Evolutionary conservation across 2,888 invertebrate genomes (phyloP).

Genomic region (Iselma pallidipennis): DNA sequence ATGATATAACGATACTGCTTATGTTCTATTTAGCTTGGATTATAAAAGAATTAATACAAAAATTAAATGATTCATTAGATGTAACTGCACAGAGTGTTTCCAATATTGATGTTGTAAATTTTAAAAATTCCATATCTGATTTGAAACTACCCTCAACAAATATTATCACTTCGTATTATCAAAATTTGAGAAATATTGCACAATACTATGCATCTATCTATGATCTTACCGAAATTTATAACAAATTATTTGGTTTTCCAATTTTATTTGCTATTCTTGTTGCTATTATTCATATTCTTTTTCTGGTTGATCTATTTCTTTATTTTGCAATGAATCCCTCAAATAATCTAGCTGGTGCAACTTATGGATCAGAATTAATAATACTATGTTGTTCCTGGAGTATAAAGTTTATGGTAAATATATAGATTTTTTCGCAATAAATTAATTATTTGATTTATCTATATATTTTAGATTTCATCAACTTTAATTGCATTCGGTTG

Average conservation of each 20-base stretch:
- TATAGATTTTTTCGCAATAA: not conserved
- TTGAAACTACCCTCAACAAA: not conserved
- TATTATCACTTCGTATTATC: not conserved
- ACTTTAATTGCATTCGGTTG: slow-evolving; percentile 16
- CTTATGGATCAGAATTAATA: not conserved
- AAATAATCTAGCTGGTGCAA: not conserved
- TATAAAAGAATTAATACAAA: too few species aligned
- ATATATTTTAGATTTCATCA: slow-evolving; percentile 21
- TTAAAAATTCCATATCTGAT: too few species aligned
- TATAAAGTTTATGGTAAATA: not conserved
- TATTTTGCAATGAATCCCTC: not conserved
- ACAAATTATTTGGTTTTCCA: not conserved
- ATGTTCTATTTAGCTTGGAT: too few species aligned
- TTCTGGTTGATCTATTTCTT: not conserved
- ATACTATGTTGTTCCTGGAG: not conserved
- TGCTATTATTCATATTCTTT: not conserved
- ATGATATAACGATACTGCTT: too few species aligned
- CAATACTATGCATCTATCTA: not conserved
- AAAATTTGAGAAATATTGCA: not conserved
- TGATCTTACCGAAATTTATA: not conserved
- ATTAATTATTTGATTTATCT: slow-evolving; percentile 4
- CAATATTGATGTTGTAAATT: too few species aligned
- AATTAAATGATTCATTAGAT: too few species aligned
- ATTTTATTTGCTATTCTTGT: not conserved
- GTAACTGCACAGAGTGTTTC: too few species aligned